phyloP scores from a whole-genome alignment of 1,140 invertebrate genomes.

The Argopecten irradians region DNA sequence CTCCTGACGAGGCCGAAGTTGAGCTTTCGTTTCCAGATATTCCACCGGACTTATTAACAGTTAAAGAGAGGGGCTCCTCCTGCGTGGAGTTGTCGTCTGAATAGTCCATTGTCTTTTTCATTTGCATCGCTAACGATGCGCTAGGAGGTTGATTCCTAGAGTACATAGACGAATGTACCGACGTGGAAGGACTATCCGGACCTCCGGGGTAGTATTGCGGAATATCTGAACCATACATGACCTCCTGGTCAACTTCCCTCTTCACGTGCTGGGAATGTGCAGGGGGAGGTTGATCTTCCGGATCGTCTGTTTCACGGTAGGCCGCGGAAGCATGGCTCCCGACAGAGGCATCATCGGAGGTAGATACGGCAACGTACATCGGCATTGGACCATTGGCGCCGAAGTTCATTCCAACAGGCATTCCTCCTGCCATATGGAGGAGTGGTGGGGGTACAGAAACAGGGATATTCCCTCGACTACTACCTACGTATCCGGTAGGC shows the following conservation, averaged over 20 bases:
- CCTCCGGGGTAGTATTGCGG: neutral
- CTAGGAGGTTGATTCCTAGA: neutral
- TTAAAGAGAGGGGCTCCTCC: slow-evolving; percentile 60
- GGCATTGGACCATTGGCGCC: slow-evolving; percentile 33
- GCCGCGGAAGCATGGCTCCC: neutral
- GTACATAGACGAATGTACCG: neutral
- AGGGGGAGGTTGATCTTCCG: neutral
- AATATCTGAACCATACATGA: neutral
- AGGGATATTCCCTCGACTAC: neutral
- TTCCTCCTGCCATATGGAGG: neutral
- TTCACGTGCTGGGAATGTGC: slow-evolving; percentile 3
- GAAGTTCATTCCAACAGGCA: slow-evolving; percentile 37
- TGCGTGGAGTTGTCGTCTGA: slow-evolving; percentile 46
- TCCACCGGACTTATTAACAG: slow-evolving; percentile 46
- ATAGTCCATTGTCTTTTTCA: neutral
- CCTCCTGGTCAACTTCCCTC: neutral
- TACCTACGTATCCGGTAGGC: neutral
- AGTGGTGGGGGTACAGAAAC: slow-evolving; percentile 28
- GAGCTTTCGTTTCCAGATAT: slow-evolving; percentile 53
- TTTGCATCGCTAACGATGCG: neutral
- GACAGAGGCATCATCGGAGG: slow-evolving; percentile 25
- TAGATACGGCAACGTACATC: slow-evolving; percentile 36
- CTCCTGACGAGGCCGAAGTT: slow-evolving; percentile 43
- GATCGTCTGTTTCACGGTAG: neutral
- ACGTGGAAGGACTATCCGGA: neutral